These are phyloP conservation scores for Drosophila setosimentum DNA, from an alignment of 2,888 invertebrate species.

Conservation along the genomic window DNA sequence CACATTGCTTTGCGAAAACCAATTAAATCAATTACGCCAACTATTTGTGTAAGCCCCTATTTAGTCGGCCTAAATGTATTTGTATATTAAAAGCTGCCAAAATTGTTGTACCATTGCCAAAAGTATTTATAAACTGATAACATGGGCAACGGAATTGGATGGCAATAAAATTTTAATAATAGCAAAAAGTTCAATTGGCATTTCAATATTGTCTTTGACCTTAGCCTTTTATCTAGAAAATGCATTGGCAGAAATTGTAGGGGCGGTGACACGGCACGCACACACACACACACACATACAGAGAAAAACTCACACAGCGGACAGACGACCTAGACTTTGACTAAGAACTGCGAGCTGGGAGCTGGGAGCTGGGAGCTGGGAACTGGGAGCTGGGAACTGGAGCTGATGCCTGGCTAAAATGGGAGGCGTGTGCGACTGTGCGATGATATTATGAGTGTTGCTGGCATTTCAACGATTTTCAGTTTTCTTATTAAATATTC, in stretches of 20 bases:
- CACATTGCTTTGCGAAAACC: background rate
- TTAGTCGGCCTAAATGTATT: slow-evolving; percentile 19
- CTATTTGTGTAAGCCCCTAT: slow-evolving; percentile 24
- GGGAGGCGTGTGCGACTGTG: slow-evolving; percentile 30
- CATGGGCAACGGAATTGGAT: slow-evolving; percentile 16
- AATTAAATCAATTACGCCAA: slow-evolving; percentile 30
- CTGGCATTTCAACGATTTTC: slow-evolving; percentile 82
- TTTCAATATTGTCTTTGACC: slow-evolving; percentile 82
- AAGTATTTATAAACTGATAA: slow-evolving; percentile 33
- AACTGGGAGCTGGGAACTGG: slow-evolving; percentile 1
- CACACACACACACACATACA: slow-evolving; percentile 9
- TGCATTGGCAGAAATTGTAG: slow-evolving; percentile 51
- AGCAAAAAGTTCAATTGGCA: slow-evolving; percentile 78
- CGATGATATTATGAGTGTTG: slow-evolving; percentile 77
- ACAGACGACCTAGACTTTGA: slow-evolving; percentile 53
- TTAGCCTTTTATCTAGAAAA: slow-evolving; percentile 72
- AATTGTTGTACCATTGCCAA: background rate
- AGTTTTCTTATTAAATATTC: slow-evolving; percentile 83
- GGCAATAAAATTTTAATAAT: slow-evolving; percentile 72
- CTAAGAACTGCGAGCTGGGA: slow-evolving; percentile 23
- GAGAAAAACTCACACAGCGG: slow-evolving; percentile 3
- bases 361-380: slow-evolving; percentile 4
- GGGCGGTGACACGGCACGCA: slow-evolving; percentile 53
- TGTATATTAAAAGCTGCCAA: slow-evolving; percentile 11
- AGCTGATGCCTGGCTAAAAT: slow-evolving; percentile 27